These are phyloP conservation scores for Apodemia hepburni DNA, from an alignment of 2,888 invertebrate species.

Conservation along the genomic window DNA sequence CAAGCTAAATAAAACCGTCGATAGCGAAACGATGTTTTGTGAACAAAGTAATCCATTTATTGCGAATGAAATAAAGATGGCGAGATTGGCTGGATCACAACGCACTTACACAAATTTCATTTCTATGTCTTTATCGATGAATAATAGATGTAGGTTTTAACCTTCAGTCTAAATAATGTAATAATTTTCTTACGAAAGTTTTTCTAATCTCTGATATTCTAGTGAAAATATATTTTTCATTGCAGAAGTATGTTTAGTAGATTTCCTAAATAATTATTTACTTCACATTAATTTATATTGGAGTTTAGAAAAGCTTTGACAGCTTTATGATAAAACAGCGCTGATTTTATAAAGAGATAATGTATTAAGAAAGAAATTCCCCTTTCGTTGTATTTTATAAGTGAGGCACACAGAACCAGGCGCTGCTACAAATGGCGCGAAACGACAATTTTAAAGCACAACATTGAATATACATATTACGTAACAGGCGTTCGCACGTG, in stretches of 20 bases:
- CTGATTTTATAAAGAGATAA: not conserved
- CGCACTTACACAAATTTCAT: conserved; percentile 76
- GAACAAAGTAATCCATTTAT: conserved; percentile 72
- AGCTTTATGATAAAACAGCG: no score
- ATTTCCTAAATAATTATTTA: no score
- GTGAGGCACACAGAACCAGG: conserved; percentile 59
- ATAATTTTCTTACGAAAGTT: not conserved
- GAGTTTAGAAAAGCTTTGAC: no score
- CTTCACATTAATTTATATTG: no score
- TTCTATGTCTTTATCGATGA: conserved; percentile 71
- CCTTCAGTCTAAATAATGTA: conserved; percentile 31
- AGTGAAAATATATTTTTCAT: not conserved
- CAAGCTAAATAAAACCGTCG: conserved; percentile 49
- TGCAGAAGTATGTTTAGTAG: no score
- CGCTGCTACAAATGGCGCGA: conserved; percentile 69
- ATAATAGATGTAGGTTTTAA: conserved; percentile 60
- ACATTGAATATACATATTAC: conserved; percentile 68
- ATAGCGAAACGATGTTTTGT: conserved; percentile 57
- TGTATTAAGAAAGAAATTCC: conserved; percentile 4
- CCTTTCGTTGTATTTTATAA: conserved; percentile 64
- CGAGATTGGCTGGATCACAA: conserved; percentile 73
- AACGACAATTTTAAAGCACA: conserved; percentile 76
- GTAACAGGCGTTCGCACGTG: conserved; percentile 65
- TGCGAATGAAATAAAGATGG: conserved; percentile 72
- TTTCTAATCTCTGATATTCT: not conserved